Evolutionary conservation across 2,113 vertebrate species (phyloP).

Genomic region (Podocnemis expansa): DNA sequence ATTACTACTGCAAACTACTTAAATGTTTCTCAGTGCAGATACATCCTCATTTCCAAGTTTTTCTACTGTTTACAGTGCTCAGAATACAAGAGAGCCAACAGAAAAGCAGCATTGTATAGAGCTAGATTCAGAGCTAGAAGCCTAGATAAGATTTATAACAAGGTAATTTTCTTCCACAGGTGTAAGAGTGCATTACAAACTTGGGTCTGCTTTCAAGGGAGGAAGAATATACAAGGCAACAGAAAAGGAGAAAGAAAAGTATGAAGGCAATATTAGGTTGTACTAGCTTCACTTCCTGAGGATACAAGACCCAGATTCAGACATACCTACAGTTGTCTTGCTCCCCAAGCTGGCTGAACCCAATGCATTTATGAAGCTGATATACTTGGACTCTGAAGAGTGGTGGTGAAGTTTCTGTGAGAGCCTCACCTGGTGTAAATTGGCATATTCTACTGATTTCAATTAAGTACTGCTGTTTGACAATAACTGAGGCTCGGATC

Average conservation of each 20-base stretch:
- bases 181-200: neutral
- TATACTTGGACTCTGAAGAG: neutral
- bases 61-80: rapidly evolving
- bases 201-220: neutral
- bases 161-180: neutral
- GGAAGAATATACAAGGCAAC: neutral
- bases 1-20: neutral
- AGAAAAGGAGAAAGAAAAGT: neutral
- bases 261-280: neutral
- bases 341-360: neutral
- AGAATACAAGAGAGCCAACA: neutral
- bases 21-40: neutral
- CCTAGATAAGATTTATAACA: neutral
- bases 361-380: neutral
- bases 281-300: neutral
- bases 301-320: neutral
- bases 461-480: neutral
- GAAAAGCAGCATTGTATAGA: neutral
- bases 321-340: rapidly evolving
- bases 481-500: neutral
- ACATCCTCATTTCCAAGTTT: neutral
- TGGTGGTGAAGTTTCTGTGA: neutral
- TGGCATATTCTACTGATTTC: neutral
- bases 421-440: neutral
- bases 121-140: neutral